Conservation (phyloP, 2,797 vertebrate species). For the Falco biarmicus region DNA sequence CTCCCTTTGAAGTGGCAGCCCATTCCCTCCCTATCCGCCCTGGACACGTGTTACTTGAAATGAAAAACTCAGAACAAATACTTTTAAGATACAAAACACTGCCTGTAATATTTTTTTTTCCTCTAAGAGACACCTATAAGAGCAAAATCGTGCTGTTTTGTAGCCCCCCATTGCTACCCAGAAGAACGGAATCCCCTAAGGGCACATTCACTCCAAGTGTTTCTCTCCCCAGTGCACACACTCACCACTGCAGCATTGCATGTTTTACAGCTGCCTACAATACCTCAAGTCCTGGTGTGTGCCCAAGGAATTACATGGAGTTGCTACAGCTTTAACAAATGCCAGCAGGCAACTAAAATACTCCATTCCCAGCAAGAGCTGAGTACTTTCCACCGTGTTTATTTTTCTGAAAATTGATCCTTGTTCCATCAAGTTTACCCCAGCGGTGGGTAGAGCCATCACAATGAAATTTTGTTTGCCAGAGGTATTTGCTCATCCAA, state of each 20-base stretch:
- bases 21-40: background rate
- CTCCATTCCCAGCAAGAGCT: background rate
- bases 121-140: background rate
- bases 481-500: background rate
- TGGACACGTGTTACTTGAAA: background rate
- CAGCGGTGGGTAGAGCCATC: background rate
- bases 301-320: background rate
- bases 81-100: background rate
- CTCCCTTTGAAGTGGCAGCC: background rate
- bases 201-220: background rate
- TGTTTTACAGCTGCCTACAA: background rate
- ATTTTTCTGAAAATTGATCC: background rate
- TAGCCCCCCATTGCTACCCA: background rate
- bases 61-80: background rate
- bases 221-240: background rate
- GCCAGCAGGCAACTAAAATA: background rate
- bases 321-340: background rate
- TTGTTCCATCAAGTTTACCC: background rate
- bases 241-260: background rate
- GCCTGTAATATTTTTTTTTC: background rate
- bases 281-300: background rate
- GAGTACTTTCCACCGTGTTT: background rate
- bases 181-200: background rate
- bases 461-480: background rate
- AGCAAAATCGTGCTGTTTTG: background rate